Conservation (phyloP, 2,113 vertebrate species). For the Taurulus bubalis region DNA sequence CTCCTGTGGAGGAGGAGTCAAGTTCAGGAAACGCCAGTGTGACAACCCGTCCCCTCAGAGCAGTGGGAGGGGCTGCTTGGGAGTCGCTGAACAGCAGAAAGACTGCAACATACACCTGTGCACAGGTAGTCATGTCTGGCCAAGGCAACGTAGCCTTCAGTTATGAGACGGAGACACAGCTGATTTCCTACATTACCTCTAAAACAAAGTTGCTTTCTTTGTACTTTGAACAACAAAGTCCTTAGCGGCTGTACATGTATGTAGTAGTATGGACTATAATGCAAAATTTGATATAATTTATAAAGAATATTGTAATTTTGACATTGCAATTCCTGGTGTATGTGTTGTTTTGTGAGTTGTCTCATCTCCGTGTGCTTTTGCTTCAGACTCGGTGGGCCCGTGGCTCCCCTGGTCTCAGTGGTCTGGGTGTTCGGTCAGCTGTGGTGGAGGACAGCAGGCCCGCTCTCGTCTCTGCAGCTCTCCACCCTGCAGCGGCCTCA, state of each 20-base stretch:
- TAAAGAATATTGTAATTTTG: not conserved
- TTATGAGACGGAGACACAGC: not conserved
- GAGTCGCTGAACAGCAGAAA: conserved; percentile 79
- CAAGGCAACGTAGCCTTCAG: not conserved
- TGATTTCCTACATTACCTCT: not conserved
- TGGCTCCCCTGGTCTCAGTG: conserved; percentile 82
- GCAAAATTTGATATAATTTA: not conserved
- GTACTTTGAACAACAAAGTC: not conserved
- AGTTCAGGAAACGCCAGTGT: conserved; percentile 81
- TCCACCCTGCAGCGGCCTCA: conserved; percentile 69
- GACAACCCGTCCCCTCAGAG: conserved; percentile 82
- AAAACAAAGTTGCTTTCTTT: not conserved
- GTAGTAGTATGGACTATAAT: not conserved
- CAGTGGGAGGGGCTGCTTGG: conserved; percentile 83
- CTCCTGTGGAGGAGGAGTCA: conserved; percentile 86
- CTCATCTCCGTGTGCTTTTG: not conserved
- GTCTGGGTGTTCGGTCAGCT: conserved; percentile 77
- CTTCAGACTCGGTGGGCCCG: conserved; percentile 65
- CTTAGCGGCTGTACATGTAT: not conserved
- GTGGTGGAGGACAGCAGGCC: conserved; percentile 80
- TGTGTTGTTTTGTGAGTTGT: not conserved
- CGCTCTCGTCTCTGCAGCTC: conserved; percentile 70
- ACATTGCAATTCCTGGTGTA: not conserved
- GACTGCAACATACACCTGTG: conserved; percentile 83
- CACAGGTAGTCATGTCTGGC: conserved; percentile 70